Percentiles rank a stretch among this genome's conserved stretches.
Conservation (phyloP, 1,140 invertebrate genomes). For the Drosophila simulans region DNA sequence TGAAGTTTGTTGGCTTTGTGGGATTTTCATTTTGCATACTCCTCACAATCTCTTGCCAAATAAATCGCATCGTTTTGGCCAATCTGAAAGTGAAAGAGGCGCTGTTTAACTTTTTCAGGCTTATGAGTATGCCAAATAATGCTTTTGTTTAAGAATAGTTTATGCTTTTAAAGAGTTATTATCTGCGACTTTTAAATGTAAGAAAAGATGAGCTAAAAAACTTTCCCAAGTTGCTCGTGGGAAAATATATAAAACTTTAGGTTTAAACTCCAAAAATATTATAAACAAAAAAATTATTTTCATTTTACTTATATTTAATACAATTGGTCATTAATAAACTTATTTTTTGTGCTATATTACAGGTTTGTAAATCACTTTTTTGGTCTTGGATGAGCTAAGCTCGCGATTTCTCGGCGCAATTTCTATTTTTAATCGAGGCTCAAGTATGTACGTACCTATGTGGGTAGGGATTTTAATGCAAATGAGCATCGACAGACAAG, state of each 20-base stretch:
- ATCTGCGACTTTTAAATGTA: background rate
- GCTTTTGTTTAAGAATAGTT: constrained; percentile 41
- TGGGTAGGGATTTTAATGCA: constrained; percentile 20
- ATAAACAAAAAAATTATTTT: background rate
- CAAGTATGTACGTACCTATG: constrained; percentile 5
- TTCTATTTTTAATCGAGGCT: constrained; percentile 32
- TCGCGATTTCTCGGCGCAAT: constrained; percentile 29
- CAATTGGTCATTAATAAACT: constrained; percentile 10
- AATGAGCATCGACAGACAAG: constrained; percentile 12
- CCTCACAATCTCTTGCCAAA: constrained; percentile 11
- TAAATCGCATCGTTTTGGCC: constrained; percentile 25
- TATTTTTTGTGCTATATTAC: constrained; percentile 6
- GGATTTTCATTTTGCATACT: constrained; percentile 31
- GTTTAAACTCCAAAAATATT: background rate
- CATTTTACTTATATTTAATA: background rate
- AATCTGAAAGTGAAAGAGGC: constrained; percentile 56
- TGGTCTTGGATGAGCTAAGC: constrained; percentile 17
- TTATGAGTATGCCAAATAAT: constrained; percentile 52
- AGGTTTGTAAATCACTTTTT: constrained; percentile 17
- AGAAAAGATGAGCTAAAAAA: background rate
- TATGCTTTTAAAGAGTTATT: constrained; percentile 17
- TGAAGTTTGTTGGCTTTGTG: constrained; percentile 43
- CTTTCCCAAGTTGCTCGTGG: constrained; percentile 13
- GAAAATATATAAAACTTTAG: constrained; percentile 5
- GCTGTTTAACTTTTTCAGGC: constrained; percentile 26